A percentile compares a stretch with the other conserved stretches of the same genome.
phyloP scores from a whole-genome alignment of 2,797 vertebrate species.

The Oreochromis grahami region DNA sequence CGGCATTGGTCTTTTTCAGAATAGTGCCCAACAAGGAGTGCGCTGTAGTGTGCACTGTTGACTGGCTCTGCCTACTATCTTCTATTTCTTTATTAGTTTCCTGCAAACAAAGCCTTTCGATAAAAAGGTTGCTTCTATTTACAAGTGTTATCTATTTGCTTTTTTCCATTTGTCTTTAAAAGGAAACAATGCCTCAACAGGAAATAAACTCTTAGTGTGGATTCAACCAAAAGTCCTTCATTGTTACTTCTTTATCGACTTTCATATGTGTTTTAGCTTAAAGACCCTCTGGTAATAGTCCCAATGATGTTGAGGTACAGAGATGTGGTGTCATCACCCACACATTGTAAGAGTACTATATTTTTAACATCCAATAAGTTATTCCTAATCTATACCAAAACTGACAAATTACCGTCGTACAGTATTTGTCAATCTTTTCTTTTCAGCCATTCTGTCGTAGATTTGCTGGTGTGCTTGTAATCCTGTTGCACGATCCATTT shows the following conservation, averaged over 20 bases:
- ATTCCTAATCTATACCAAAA: neutral
- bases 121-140: constrained; percentile 39
- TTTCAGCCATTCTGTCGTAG: neutral
- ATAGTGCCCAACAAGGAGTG: constrained; percentile 34
- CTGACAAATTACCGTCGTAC: neutral
- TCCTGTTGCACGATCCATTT: neutral
- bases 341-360: neutral
- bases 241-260: constrained; percentile 22
- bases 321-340: neutral
- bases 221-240: neutral
- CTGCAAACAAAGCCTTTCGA: constrained; percentile 41
- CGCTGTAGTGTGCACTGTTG: constrained; percentile 26
- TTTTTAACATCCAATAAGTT: neutral
- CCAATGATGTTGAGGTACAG: neutral
- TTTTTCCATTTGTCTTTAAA: constrained; percentile 41
- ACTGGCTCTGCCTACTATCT: constrained; percentile 52
- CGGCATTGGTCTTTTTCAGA: constrained; percentile 21
- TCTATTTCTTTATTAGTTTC: constrained; percentile 26
- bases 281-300: neutral
- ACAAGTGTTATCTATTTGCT: constrained; percentile 56
- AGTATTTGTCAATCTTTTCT: neutral
- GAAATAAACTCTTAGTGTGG: constrained; percentile 44
- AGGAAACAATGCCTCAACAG: constrained; percentile 45
- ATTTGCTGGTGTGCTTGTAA: neutral
- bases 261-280: constrained; percentile 1